Percentiles rank a stretch among this genome's conserved stretches.
Evolutionary conservation across 1,140 invertebrate genomes (phyloP).

Genomic region (Drosophila ananassae): DNA sequence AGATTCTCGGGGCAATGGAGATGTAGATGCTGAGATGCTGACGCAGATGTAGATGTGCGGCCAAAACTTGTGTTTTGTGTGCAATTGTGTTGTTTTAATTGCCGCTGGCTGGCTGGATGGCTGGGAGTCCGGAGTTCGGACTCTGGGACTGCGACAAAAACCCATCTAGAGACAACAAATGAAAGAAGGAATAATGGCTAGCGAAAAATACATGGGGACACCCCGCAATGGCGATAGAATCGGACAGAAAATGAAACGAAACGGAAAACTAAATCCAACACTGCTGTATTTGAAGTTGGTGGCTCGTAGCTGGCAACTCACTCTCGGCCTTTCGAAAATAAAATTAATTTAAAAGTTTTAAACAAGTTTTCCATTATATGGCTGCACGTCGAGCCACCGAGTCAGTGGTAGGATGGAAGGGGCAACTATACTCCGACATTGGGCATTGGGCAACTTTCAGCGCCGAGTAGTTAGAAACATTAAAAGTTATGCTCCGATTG

Average conservation of each 20-base stretch:
- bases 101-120: conserved; percentile 36
- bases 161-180: conserved; percentile 25
- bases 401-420: background rate
- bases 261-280: conserved; percentile 40
- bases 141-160: conserved; percentile 24
- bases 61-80: conserved; percentile 57
- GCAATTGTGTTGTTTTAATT: conserved; percentile 80
- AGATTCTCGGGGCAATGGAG: conserved; percentile 5
- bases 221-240: background rate
- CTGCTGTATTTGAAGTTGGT: conserved; percentile 37
- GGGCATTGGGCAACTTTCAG: conserved; percentile 50
- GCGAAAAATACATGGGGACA: conserved; percentile 11
- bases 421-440: conserved; percentile 4
- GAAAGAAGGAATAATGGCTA: conserved; percentile 32
- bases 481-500: conserved; percentile 58
- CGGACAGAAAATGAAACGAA: conserved; percentile 30
- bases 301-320: background rate
- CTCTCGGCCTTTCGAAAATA: conserved; percentile 59
- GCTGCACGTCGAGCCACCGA: conserved; percentile 28
- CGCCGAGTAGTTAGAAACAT: conserved; percentile 70
- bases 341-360: conserved; percentile 81
- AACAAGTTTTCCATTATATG: conserved; percentile 78
- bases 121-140: no score
- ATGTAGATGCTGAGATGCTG: conserved; percentile 19
- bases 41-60: conserved; percentile 37